Conservation (phyloP, 2,797 vertebrate genomes). For the Vultur gryphus region DNA sequence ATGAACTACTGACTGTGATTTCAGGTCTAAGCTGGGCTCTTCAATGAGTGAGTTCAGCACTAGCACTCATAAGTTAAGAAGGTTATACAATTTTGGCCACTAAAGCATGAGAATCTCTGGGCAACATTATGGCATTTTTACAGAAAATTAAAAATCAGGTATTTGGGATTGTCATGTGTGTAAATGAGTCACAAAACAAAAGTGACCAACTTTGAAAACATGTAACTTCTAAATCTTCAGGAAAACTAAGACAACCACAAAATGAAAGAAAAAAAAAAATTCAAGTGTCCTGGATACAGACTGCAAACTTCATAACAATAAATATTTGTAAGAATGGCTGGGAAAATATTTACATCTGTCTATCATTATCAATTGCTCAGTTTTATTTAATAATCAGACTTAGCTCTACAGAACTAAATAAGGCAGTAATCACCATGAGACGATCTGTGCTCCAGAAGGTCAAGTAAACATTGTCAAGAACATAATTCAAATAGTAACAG, state of each 20-base stretch:
- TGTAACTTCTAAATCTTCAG: neutral
- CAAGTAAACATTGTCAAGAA: neutral
- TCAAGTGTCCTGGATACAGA: neutral
- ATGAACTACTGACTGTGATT: neutral
- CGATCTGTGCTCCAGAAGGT: neutral
- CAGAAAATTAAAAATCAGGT: neutral
- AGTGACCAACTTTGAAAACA: neutral
- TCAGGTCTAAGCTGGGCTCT: neutral
- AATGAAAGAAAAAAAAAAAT: neutral
- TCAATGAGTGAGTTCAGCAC: neutral
- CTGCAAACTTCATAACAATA: neutral
- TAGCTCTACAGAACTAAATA: conserved; percentile 29
- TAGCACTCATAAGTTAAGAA: neutral
- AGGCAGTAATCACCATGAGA: neutral
- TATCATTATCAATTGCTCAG: neutral
- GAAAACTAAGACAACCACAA: neutral
- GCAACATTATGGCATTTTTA: neutral
- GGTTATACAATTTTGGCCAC: neutral
- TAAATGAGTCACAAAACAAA: neutral
- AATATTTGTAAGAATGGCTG: neutral
- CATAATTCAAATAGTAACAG: neutral
- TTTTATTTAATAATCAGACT: neutral
- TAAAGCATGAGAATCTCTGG: neutral
- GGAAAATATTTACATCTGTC: neutral
- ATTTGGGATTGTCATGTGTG: neutral